Base-by-base conservation (phyloP, 2,113 vertebrate genomes). In the Phaetusa simplex region DNA sequence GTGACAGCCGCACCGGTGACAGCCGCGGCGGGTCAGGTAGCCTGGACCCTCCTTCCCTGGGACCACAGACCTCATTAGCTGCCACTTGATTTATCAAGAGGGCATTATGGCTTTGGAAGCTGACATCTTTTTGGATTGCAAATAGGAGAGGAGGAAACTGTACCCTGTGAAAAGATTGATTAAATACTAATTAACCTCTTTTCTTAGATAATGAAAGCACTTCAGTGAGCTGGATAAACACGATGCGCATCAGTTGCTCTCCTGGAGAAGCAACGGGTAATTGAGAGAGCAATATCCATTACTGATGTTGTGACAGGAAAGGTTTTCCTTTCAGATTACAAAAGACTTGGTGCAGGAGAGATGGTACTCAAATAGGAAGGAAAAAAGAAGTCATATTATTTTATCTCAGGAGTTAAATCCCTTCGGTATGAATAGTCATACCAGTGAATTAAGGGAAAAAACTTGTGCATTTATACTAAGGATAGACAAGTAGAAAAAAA, bases 51-150 rank as follows among this genome's bases (percentile, higher is more conserved):
- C 86, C 93, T 90, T 87, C 81, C 92, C 88, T n/a, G 88, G 27
- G 86, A 90, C 95, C 94, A 79, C 92, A 83, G 92, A 56, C 73
- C 95, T 98, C 97, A 93, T 97, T 95, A 98, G 92, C 36, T 94
- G 97, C 96, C 96, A 97, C 96, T 98, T 98, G 97, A 97, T 97
- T 97, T 97, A 95, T 96, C 96, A 96, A 97, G 97, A 97, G 96
- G 87, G 26, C 88, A 95, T 69, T 95, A 94, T 95, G 88, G 92
- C 91, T 96, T 95, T 73, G 92, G 92, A 92, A 90, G 92, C 91
- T 95, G 94, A 95, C 95, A 95, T 97, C 95, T 95, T 96, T 95
- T 96, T 88, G 81, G 96, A 94, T 93, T 97, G 94, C 96, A 97
- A 97, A 97, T 87, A 78, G 86, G 94, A 83, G 73, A 93, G 86